A percentile compares a stretch with the other conserved stretches of the same genome.
These are phyloP conservation scores for Reticulitermes lucifugus DNA, from an alignment of 2,888 invertebrate genomes.

Conservation along the genomic window DNA sequence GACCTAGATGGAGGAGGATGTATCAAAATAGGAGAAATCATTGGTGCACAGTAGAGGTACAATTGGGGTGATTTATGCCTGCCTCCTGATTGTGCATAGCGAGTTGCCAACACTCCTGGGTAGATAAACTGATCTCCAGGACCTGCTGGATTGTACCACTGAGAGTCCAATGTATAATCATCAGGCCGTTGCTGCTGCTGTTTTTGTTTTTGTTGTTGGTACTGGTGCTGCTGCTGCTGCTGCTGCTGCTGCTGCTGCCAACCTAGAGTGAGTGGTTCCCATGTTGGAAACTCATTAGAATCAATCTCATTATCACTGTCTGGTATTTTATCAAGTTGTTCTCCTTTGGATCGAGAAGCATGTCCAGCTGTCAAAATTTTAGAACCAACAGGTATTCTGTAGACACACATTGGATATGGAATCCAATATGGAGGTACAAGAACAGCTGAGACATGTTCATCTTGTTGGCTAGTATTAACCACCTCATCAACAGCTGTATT, in stretches of 20 bases:
- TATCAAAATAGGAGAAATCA: neutral
- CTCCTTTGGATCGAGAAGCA: neutral
- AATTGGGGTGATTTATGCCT: neutral
- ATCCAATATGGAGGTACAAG: slow-evolving; percentile 11
- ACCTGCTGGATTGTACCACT: neutral
- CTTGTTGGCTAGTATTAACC: neutral
- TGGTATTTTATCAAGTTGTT: neutral
- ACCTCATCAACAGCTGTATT: neutral
- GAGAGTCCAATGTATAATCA: neutral
- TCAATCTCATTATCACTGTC: neutral
- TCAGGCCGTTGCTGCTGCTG: too few relatives aligned
- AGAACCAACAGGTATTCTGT: neutral
- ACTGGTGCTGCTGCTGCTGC: too few relatives aligned
- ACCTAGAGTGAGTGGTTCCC: neutral
- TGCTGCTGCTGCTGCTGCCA: neutral
- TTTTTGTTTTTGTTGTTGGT: neutral
- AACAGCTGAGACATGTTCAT: neutral
- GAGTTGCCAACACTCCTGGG: neutral
- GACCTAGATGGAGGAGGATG: neutral
- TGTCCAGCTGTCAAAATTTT: neutral
- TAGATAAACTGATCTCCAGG: slow-evolving; percentile 3
- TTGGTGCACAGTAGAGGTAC: slow-evolving; percentile 2
- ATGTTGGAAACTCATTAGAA: neutral
- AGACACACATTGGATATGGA: slow-evolving; percentile 1
- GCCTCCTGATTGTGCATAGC: neutral